These are phyloP conservation scores for Cecropterus lyciades DNA, from an alignment of 1,140 invertebrate species.

Conservation along the genomic window DNA sequence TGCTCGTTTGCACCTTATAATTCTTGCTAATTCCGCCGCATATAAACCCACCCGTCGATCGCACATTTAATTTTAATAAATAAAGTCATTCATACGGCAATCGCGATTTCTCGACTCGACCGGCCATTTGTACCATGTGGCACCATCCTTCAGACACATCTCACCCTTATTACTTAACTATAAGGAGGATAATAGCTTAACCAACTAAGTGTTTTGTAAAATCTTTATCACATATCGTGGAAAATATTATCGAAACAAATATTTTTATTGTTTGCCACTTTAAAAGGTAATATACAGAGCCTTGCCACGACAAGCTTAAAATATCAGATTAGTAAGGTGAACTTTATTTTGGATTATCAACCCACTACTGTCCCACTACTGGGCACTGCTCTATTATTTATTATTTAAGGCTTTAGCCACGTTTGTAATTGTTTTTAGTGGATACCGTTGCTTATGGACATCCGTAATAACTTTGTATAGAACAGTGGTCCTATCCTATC, in stretches of 20 bases:
- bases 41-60: constrained; percentile 45
- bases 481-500: too few species aligned
- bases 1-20: too few species aligned
- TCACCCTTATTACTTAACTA: constrained; percentile 7
- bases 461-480: too few species aligned
- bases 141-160: neutral
- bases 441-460: too few species aligned
- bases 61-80: constrained; percentile 69
- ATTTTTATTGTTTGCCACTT: constrained; percentile 50
- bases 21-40: constrained; percentile 10
- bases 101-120: constrained; percentile 51
- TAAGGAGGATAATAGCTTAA: constrained; percentile 30
- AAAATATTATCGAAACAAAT: constrained; percentile 41
- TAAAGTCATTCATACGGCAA: constrained; percentile 65
- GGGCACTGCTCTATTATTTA: too few species aligned
- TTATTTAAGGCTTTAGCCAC: too few species aligned
- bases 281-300: constrained; percentile 41
- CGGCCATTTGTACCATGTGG: constrained; percentile 29
- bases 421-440: too few species aligned
- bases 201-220: constrained; percentile 17
- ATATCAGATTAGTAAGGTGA: constrained; percentile 7
- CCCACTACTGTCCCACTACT: too few species aligned
- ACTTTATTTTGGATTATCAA: constrained; percentile 1
- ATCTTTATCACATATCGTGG: constrained; percentile 43
- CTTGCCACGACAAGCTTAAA: neutral